Evolutionary conservation across 92 coral and sea anemone species (phyloP).

Genomic region (Phenganax subtilis): DNA sequence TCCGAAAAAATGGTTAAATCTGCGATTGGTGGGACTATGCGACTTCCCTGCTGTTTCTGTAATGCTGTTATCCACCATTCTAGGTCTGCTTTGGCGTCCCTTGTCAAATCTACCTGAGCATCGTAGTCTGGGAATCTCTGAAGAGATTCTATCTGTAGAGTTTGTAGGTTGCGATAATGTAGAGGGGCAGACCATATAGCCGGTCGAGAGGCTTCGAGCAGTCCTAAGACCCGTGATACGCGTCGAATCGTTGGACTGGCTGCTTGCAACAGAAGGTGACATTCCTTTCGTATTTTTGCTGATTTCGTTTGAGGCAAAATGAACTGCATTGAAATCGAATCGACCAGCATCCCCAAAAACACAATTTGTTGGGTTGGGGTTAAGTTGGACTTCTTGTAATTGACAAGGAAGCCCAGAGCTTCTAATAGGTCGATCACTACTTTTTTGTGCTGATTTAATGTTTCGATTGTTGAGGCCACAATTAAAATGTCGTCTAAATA

Average conservation of each 20-base stretch:
- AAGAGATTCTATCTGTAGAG: constrained; percentile 50
- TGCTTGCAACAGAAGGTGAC: constrained; percentile 35
- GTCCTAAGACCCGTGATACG: constrained; percentile 44
- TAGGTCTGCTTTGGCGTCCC: constrained; percentile 51
- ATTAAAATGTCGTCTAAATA: constrained; percentile 34
- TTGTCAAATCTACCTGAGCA: constrained; percentile 35
- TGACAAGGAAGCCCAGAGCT: constrained; percentile 48
- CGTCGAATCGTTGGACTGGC: constrained; percentile 30
- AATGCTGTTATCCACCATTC: constrained; percentile 53
- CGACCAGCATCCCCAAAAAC: constrained; percentile 53
- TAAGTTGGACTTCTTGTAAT: constrained; percentile 43
- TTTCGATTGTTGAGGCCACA: constrained; percentile 40
- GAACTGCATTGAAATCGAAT: constrained; percentile 42
- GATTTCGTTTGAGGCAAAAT: constrained; percentile 47
- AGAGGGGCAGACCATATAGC: constrained; percentile 49
- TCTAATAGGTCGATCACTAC: constrained; percentile 42
- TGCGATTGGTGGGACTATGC: constrained; percentile 32
- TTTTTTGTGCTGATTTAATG: constrained; percentile 39
- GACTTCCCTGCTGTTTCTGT: constrained; percentile 51
- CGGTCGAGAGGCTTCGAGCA: constrained; percentile 28
- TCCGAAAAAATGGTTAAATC: constrained; percentile 51
- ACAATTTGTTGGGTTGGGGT: constrained; percentile 41
- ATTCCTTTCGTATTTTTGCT: constrained; percentile 33
- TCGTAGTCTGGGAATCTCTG: constrained; percentile 35
- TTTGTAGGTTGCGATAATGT: constrained; percentile 54